Conservation (phyloP, 2,113 vertebrate species). For the Accipiter cooperii region DNA sequence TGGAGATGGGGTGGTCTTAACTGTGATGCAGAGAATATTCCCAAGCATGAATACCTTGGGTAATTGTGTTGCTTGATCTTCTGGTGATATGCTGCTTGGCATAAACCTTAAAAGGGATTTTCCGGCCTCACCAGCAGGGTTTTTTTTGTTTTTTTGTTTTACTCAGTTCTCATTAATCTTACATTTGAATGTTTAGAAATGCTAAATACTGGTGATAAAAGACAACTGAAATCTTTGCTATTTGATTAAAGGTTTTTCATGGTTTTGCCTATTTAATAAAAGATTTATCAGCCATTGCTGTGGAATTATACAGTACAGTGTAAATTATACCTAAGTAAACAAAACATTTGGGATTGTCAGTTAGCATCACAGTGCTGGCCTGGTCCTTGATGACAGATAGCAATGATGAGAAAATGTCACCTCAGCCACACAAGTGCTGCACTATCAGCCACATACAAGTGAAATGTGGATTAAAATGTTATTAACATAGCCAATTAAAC, state of each 20-base stretch:
- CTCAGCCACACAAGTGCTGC: background rate
- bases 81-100: background rate
- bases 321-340: constrained; percentile 40
- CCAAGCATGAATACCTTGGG: background rate
- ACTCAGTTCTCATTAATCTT: background rate
- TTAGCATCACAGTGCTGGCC: background rate
- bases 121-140: background rate
- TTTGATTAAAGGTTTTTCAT: background rate
- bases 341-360: background rate
- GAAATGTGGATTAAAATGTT: constrained; percentile 70
- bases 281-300: background rate
- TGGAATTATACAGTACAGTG: background rate
- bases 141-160: background rate
- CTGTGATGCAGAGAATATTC: background rate
- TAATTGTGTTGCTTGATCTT: background rate
- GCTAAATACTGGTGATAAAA: background rate
- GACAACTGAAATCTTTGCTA: background rate
- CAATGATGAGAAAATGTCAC: constrained; percentile 55
- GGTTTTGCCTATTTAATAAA: background rate
- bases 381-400: background rate
- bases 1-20: background rate
- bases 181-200: background rate
- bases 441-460: constrained; percentile 58
- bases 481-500: constrained; percentile 75
- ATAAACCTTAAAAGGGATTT: background rate